Conservation (phyloP, 2,797 vertebrate genomes). For the Hypotaenidia okinawae region DNA sequence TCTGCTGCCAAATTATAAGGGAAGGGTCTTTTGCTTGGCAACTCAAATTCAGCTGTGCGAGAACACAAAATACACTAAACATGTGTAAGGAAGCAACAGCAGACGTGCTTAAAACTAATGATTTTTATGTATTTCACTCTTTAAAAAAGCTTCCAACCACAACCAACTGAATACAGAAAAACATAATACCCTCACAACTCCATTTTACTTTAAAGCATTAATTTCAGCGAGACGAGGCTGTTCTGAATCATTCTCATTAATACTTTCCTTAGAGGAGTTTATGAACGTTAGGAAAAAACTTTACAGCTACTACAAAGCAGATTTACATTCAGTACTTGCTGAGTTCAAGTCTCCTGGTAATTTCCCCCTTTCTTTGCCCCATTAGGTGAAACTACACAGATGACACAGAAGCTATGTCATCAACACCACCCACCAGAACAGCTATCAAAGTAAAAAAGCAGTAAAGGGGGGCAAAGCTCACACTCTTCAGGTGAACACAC, state of each 20-base stretch:
- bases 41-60: background rate
- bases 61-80: background rate
- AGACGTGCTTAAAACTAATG: accelerated
- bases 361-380: background rate
- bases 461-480: background rate
- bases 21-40: background rate
- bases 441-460: background rate
- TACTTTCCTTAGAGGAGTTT: conserved; percentile 3
- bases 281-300: conserved; percentile 17
- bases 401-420: background rate
- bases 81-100: background rate
- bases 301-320: background rate
- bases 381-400: background rate
- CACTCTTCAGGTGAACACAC: background rate
- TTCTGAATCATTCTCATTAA: background rate
- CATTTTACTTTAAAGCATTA: background rate
- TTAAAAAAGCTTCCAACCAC: background rate
- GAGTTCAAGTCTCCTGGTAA: background rate
- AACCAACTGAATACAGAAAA: background rate
- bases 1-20: background rate
- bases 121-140: background rate
- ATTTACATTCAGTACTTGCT: background rate
- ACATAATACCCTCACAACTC: background rate
- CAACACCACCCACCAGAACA: background rate
- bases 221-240: background rate